These are phyloP conservation scores for Cephus pygmeus DNA, from an alignment of 2,888 invertebrate genomes.

Conservation along the genomic window DNA sequence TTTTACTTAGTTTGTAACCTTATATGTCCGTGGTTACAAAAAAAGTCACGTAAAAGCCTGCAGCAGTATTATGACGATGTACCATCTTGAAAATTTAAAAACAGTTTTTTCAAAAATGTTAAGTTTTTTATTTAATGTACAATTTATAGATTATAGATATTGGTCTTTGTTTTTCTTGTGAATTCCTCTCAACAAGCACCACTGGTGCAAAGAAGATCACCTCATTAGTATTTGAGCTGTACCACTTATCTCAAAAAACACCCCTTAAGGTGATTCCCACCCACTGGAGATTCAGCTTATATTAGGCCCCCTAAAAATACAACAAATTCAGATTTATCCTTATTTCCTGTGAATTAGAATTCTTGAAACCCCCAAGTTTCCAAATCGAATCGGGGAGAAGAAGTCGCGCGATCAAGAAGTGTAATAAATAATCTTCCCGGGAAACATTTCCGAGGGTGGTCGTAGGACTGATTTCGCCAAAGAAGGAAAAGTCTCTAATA, in stretches of 20 bases:
- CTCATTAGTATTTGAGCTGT: background rate
- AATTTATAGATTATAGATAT: no score
- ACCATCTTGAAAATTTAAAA: no score
- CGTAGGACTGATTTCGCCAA: background rate
- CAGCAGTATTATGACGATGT: background rate
- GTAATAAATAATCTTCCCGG: background rate
- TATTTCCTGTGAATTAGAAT: background rate
- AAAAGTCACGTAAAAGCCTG: background rate
- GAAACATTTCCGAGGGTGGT: background rate
- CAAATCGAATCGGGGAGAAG: background rate
- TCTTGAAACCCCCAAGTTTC: background rate
- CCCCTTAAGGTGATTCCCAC: background rate
- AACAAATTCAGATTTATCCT: background rate
- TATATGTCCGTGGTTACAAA: background rate
- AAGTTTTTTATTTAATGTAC: no score
- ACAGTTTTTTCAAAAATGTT: no score
- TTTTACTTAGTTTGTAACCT: background rate
- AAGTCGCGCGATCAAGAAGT: background rate
- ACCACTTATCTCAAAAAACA: background rate
- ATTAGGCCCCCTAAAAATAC: background rate
- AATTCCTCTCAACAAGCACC: no score
- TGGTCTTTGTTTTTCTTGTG: no score
- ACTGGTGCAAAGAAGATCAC: no score
- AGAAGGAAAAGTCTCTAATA: background rate
- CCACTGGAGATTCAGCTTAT: background rate